phyloP scores from a whole-genome alignment of 2,888 invertebrate species.

The Pterostichus niger region DNA sequence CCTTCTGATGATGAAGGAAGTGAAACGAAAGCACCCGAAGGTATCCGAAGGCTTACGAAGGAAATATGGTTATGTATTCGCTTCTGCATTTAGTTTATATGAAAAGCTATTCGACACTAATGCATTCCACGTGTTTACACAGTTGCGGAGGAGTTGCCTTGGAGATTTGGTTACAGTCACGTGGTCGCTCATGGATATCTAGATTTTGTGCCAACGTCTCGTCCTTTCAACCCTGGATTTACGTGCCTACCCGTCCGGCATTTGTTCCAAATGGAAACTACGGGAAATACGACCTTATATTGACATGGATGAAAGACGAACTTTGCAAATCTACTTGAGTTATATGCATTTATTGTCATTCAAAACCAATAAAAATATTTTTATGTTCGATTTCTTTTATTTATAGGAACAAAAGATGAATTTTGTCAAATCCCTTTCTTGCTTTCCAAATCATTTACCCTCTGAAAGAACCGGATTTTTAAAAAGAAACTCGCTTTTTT shows the following conservation, averaged over 20 bases:
- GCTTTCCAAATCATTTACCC: constrained; percentile 11
- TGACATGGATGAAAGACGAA: neutral
- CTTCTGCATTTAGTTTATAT: constrained; percentile 54
- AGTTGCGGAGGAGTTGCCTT: constrained; percentile 14
- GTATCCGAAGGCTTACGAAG: constrained; percentile 3
- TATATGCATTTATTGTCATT: constrained; percentile 42
- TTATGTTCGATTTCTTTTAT: constrained; percentile 27
- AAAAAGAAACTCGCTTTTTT: too few species aligned
- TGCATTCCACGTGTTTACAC: constrained; percentile 64
- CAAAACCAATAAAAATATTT: constrained; percentile 48
- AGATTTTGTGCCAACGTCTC: constrained; percentile 47
- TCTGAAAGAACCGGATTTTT: neutral
- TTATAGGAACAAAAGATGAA: neutral
- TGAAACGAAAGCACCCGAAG: neutral
- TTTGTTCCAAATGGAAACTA: constrained; percentile 22
- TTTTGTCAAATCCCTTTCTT: constrained; percentile 3
- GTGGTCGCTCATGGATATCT: constrained; percentile 52
- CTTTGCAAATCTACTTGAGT: constrained; percentile 13
- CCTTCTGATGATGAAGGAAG: neutral
- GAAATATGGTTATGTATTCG: constrained; percentile 39
- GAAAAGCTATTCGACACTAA: constrained; percentile 65
- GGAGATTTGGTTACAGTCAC: constrained; percentile 58
- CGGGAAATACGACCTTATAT: constrained; percentile 4
- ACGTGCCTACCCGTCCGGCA: constrained; percentile 21
- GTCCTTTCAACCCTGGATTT: constrained; percentile 51